A percentile compares a stretch with the other conserved stretches of the same genome.
Evolutionary conservation across 2,888 invertebrate species (phyloP).

Genomic region (Eristalis intricaria): DNA sequence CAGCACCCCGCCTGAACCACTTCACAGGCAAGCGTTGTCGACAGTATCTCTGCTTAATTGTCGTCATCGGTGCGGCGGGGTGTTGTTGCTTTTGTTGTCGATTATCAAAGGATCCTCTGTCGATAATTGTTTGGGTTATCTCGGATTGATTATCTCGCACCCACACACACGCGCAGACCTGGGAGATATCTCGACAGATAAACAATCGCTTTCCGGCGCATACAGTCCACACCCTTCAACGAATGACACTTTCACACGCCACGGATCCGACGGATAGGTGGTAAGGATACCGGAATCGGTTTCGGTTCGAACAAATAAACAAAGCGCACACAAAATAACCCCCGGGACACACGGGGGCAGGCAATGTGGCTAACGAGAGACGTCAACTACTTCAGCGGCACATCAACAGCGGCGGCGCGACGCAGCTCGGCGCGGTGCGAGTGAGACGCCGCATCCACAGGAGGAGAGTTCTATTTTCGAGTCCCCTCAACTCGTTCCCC

Average conservation of each 20-base stretch:
- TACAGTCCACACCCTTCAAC: conserved; percentile 17
- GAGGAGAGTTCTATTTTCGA: conserved; percentile 54
- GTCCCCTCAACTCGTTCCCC: neutral
- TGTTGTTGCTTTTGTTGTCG: conserved; percentile 61
- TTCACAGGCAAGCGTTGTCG: neutral
- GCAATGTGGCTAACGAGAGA: conserved; percentile 64
- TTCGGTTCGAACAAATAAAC: conserved; percentile 63
- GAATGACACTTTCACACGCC: conserved; percentile 44
- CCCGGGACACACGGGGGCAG: conserved; percentile 2
- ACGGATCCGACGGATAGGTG: neutral
- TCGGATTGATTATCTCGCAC: neutral
- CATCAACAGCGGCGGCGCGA: neutral
- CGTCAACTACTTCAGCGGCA: conserved; percentile 52
- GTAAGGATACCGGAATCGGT: conserved; percentile 43
- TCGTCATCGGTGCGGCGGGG: conserved; percentile 28
- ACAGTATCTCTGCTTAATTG: conserved; percentile 48
- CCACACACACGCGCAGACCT: neutral
- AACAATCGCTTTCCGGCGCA: conserved; percentile 53
- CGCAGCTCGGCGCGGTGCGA: neutral
- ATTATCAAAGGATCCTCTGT: conserved; percentile 65
- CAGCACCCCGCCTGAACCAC: neutral
- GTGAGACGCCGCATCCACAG: conserved; percentile 36
- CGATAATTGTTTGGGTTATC: conserved; percentile 64
- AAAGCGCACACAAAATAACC: conserved; percentile 14
- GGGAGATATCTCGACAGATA: neutral